phyloP scores from a whole-genome alignment of 2,888 invertebrate genomes.

The Morpho deidamia region DNA sequence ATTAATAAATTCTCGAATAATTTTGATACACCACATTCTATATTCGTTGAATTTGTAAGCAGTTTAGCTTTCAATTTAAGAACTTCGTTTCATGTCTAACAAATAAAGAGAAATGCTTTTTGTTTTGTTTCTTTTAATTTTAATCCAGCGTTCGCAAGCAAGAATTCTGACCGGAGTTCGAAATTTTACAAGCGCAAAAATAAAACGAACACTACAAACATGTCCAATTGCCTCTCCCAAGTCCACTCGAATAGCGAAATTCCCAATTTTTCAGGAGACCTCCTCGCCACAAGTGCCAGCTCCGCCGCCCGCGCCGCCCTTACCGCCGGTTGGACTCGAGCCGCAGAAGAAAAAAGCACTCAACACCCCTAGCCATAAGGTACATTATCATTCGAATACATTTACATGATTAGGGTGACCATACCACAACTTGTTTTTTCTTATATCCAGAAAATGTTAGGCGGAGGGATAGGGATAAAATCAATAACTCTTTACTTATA shows the following conservation, averaged over 20 bases:
- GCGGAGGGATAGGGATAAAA: too few species aligned
- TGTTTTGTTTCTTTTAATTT: neutral
- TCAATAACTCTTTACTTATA: too few species aligned
- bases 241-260: constrained; percentile 16
- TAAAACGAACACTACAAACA: constrained; percentile 14
- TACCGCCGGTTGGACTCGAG: constrained; percentile 61
- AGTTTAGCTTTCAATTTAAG: too few species aligned
- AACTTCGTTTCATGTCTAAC: neutral
- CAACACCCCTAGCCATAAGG: constrained; percentile 86
- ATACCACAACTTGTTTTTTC: neutral
- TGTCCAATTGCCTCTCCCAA: constrained; percentile 12
- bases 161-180: constrained; percentile 8
- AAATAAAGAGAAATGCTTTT: neutral
- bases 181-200: constrained; percentile 9
- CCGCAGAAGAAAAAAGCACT: constrained; percentile 84
- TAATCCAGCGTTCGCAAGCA: neutral
- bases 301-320: constrained; percentile 68
- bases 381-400: constrained; percentile 6
- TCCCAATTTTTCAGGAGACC: constrained; percentile 57
- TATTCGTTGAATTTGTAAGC: too few species aligned
- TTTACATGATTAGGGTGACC: neutral
- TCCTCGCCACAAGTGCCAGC: constrained; percentile 73
- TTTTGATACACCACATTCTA: too few species aligned
- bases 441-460: neutral
- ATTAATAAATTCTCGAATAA: too few species aligned